These are phyloP conservation scores for Mamestra configurata DNA, from an alignment of 1,140 invertebrate genomes.

Conservation along the genomic window DNA sequence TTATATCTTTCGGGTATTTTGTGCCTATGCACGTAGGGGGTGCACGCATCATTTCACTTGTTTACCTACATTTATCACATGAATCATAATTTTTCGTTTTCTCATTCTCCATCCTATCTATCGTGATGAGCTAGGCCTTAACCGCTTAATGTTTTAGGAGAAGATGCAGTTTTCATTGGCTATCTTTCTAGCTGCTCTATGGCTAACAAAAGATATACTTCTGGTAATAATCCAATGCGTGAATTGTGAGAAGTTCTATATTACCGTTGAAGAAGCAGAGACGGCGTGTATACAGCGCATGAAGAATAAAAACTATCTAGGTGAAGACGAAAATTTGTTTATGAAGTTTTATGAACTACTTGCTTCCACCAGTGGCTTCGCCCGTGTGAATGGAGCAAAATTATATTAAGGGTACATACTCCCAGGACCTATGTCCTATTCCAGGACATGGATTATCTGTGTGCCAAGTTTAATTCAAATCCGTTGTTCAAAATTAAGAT, in stretches of 20 bases:
- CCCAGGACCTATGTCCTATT: too few relatives aligned
- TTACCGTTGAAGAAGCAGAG: neutral
- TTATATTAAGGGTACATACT: too few relatives aligned
- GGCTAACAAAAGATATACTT: slow-evolving; percentile 30
- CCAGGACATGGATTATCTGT: too few relatives aligned
- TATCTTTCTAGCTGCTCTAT: neutral
- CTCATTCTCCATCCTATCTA: neutral
- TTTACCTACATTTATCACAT: neutral
- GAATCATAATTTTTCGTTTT: neutral
- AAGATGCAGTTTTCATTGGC: neutral
- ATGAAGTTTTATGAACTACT: too few relatives aligned
- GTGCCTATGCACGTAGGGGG: too few relatives aligned
- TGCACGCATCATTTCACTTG: too few relatives aligned
- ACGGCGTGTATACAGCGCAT: slow-evolving; percentile 21
- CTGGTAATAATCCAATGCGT: slow-evolving; percentile 19
- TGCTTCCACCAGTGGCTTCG: too few relatives aligned
- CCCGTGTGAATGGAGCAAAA: too few relatives aligned
- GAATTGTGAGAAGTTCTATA: slow-evolving; percentile 42
- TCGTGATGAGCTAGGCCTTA: neutral
- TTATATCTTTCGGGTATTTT: too few relatives aligned
- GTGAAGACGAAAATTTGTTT: too few relatives aligned
- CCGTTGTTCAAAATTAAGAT: too few relatives aligned
- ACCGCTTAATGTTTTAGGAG: slow-evolving; percentile 3
- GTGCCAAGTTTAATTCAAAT: too few relatives aligned
- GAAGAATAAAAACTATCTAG: slow-evolving; percentile 39